A percentile compares a stretch with the other conserved stretches of the same genome.
Evolutionary conservation across 1,140 invertebrate genomes (phyloP).

Genomic region (Hylaeus volcanicus): DNA sequence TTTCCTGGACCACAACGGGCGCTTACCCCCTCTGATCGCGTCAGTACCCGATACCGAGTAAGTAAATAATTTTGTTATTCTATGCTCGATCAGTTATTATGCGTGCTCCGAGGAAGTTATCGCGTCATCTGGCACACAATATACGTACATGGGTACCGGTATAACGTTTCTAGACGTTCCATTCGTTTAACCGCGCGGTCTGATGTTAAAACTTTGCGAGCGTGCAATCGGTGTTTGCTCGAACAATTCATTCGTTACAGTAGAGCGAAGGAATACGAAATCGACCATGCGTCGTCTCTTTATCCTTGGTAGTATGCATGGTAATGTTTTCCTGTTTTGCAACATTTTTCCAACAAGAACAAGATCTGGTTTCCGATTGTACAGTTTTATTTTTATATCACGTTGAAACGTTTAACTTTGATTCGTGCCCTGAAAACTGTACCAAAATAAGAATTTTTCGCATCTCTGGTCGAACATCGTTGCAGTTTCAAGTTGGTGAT

Average conservation of each 20-base stretch:
- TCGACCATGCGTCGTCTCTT: too few relatives aligned
- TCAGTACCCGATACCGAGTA: conserved; percentile 79
- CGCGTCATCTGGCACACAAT: background rate
- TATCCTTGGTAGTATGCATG: too few relatives aligned
- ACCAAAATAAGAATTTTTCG: too few relatives aligned
- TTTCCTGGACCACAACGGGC: conserved; percentile 86
- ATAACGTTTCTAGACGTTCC: background rate
- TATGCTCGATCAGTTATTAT: background rate
- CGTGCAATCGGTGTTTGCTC: background rate
- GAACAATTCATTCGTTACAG: too few relatives aligned
- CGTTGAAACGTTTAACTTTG: too few relatives aligned
- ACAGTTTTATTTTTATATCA: too few relatives aligned
- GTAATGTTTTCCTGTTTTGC: too few relatives aligned
- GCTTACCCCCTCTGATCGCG: conserved; percentile 76
- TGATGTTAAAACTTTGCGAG: background rate
- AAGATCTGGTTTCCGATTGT: too few relatives aligned
- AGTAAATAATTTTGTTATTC: conserved; percentile 57
- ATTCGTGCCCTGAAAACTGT: too few relatives aligned
- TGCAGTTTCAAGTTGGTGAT: background rate
- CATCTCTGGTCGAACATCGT: background rate
- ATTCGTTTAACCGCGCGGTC: background rate
- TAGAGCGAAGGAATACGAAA: too few relatives aligned
- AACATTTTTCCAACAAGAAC: background rate
- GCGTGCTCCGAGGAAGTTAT: background rate
- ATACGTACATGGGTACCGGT: background rate